Evolutionary conservation across 2,797 vertebrate genomes (phyloP).

Genomic region (Phoxinus dragarum): DNA sequence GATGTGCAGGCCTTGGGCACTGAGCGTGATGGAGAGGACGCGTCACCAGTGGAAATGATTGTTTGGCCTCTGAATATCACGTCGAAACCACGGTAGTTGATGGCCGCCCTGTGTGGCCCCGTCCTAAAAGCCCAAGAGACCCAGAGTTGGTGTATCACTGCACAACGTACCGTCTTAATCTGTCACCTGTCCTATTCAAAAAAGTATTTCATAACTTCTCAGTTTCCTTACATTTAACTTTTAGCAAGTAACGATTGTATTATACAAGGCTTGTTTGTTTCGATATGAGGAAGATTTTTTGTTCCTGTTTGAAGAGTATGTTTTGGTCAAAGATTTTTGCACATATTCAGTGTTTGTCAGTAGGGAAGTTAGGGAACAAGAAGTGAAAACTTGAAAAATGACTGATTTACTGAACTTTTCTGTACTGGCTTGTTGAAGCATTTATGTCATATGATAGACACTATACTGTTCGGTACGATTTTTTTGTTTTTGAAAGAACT

Average conservation of each 20-base stretch:
- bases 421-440: neutral
- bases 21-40: conserved; percentile 77
- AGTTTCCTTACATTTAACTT: neutral
- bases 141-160: neutral
- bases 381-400: conserved; percentile 35
- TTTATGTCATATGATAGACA: neutral
- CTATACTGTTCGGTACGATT: neutral
- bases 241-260: neutral
- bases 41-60: conserved; percentile 67
- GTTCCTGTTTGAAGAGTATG: conserved; percentile 24
- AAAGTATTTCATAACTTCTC: neutral
- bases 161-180: neutral
- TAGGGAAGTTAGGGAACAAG: conserved; percentile 30
- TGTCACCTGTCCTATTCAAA: no score
- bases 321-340: conserved; percentile 14
- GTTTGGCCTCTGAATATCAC: conserved; percentile 56
- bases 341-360: neutral
- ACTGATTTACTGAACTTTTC: conserved; percentile 16
- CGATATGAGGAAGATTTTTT: neutral
- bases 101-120: conserved; percentile 21
- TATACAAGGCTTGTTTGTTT: conserved; percentile 16
- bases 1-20: conserved; percentile 81
- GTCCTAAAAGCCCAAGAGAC: conserved; percentile 1
- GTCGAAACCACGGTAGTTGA: conserved; percentile 46
- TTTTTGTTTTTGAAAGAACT: neutral